phyloP scores from a whole-genome alignment of 2,888 invertebrate species.

The Melanophora roralis region DNA sequence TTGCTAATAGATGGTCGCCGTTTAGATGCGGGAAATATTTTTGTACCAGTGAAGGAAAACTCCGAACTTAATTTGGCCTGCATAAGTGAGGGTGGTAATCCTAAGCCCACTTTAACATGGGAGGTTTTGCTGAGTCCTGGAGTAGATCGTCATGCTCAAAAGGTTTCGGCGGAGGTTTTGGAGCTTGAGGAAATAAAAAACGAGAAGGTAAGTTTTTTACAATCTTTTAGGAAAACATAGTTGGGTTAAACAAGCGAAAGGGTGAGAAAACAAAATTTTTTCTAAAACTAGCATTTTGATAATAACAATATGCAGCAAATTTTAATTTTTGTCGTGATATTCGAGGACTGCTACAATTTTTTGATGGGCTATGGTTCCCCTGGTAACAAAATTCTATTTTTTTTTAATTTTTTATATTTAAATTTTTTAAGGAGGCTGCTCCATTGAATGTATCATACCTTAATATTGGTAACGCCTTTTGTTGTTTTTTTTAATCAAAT shows the following conservation, averaged over 20 bases:
- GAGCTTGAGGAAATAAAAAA: slow-evolving; percentile 77
- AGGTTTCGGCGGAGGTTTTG: slow-evolving; percentile 78
- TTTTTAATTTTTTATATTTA: too few relatives aligned
- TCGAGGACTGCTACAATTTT: too few relatives aligned
- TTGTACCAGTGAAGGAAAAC: slow-evolving; percentile 91
- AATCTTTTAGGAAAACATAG: neutral
- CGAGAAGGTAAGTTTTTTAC: slow-evolving; percentile 72
- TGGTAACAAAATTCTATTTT: too few relatives aligned
- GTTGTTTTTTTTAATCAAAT: too few relatives aligned
- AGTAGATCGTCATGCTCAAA: slow-evolving; percentile 80
- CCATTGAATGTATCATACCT: too few relatives aligned
- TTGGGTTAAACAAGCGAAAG: neutral
- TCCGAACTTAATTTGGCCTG: slow-evolving; percentile 89
- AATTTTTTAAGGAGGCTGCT: too few relatives aligned
- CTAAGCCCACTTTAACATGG: slow-evolving; percentile 80
- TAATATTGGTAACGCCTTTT: too few relatives aligned
- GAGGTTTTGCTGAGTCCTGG: slow-evolving; percentile 78
- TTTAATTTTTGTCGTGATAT: too few relatives aligned
- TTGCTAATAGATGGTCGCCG: slow-evolving; percentile 90
- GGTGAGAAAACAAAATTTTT: too few relatives aligned
- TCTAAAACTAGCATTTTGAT: too few relatives aligned
- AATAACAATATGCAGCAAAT: too few relatives aligned
- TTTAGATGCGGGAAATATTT: slow-evolving; percentile 90
- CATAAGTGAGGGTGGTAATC: slow-evolving; percentile 90
- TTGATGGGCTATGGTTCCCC: too few relatives aligned